Base-by-base conservation (phyloP, 2,797 vertebrate genomes). In the Pelobates cultripes region DNA sequence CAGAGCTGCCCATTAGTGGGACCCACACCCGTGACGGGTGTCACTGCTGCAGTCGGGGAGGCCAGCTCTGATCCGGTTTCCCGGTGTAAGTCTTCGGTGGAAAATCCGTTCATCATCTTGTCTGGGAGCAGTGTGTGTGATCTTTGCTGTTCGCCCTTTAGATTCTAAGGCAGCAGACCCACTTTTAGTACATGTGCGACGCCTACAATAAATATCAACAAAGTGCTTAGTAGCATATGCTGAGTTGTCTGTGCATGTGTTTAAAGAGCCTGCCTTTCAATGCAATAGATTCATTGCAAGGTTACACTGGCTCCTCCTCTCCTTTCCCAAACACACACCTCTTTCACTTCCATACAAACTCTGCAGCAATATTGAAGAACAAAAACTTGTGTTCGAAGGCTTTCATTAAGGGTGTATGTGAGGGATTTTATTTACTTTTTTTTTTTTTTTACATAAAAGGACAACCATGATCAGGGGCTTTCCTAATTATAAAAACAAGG, bases 1-100 rank as follows among this genome's bases (percentile, higher is more conserved):
- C 93, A 94, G 70, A 94, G 77, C 73, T 94, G 93, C 0, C 97
- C 97, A 14, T 95, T 96, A 28, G 91, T 91, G 28, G 92, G 93
- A 15, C 91, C 90, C 73, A 93, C 91, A 43, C 93, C 94, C 51
- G 93, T 92, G 4, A 85, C 88, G 0, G 86, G 88, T 72, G 85
- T 72, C 28, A 86, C 88, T 0, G 86, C 83, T 12, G 81, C 85
- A 0, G 87, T 74, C 1, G 86, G 86, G 81, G 66, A 69, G 63
- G 17, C 86, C 78, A 3, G 82, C 69, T 70, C 71, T 17, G 68
- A 71, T 3, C 74, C 64, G 47, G 6, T 70, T 41, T 15, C 60
- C 43, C 13, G 51, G 57, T 64, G 45, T 17, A 64, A 47, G 28
- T 84, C 82, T 8, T 84, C 77, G 17, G 77, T n/a, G 47, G 82